These are phyloP conservation scores for Coryphaenoides rupestris DNA, from an alignment of 2,113 vertebrate species.

Conservation along the genomic window DNA sequence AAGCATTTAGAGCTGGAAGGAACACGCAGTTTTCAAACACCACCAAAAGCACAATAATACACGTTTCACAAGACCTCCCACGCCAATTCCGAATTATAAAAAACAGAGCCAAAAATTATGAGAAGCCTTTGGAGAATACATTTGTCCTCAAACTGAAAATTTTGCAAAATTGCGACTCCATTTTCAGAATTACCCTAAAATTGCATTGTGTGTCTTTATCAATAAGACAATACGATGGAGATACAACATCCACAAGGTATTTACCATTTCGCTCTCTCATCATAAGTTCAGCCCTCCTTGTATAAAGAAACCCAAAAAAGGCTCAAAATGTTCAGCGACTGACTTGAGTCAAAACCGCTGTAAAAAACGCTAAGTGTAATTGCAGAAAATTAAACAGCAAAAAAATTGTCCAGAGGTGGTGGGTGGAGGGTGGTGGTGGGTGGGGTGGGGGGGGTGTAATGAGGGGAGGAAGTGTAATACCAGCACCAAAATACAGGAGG, in stretches of 20 bases:
- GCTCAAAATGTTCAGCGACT: conserved; percentile 38
- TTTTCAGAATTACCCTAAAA: conserved; percentile 17
- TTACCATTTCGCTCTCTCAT: conserved; percentile 81
- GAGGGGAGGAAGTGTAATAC: conserved; percentile 53
- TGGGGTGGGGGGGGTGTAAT: conserved; percentile 45
- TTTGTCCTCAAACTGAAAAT: conserved; percentile 9
- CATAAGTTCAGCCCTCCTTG: conserved; percentile 70
- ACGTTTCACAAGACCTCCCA: conserved; percentile 4
- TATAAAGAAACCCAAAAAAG: conserved; percentile 52
- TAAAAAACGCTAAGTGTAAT: conserved; percentile 26
- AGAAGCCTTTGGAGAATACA: conserved; percentile 2
- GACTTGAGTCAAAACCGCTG: conserved; percentile 44
- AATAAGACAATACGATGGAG: conserved; percentile 29
- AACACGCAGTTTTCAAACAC: background rate
- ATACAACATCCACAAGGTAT: conserved; percentile 48
- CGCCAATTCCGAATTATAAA: conserved; percentile 15
- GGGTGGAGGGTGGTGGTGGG: conserved; percentile 29
- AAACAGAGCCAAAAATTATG: background rate
- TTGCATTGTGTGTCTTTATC: conserved; percentile 9
- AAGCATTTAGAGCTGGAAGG: background rate
- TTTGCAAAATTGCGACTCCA: background rate
- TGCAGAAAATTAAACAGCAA: conserved; percentile 32
- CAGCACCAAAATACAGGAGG: conserved; percentile 67
- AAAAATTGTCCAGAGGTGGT: conserved; percentile 59
- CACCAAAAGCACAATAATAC: background rate